Evolutionary conservation across 2,888 invertebrate species (phyloP), one percentile per base, ranked within the genome.

Genomic region (Oithona nana): DNA sequence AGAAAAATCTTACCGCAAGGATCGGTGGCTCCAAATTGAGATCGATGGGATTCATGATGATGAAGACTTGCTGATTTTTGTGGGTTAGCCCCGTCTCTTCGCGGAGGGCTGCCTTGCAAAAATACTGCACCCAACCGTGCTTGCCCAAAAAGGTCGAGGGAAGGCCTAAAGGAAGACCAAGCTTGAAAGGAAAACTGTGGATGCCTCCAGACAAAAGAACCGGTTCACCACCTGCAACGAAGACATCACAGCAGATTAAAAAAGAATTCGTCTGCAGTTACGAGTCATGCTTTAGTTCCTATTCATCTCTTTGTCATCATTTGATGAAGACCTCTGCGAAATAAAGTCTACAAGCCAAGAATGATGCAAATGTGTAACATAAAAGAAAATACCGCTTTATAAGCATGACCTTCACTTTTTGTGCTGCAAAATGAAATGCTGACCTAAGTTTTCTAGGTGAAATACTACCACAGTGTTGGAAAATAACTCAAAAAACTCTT

Each of bases 41-140:
- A 73, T 92, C 90, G 67, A 92, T 89, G 3, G 92, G 92, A 73
- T 88, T 92, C 90, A 92, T 90, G 2, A 92, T 89, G 69, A 92
- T 89, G 74, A 92, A 92, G n/a, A 92, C 92, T 75, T 92, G 92
- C 73, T 92, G 90, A 72, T 92, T 92, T 74, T 92, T 92, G 71
- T 92, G 92, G 3, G 88, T 88, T 48, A 92, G 76, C 0, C 90
- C 90, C 66, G 83, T 84, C 6, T 89, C 87, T 69, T 92, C 92
- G 57, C 88, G 76, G 3, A 71, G 67, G 11, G 70, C 70, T 2
- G 70, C 69, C 73, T 89, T 89, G 71, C 90, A 92, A 72, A 83
- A 92, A 74, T 90, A 92, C 74, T 92, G 92, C 56, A 92, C 89
- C 90, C 90, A 92, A 57, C 92, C 92, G 70, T 89, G 88, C 66